Conservation (phyloP, 2,797 vertebrate species). For the Chelon auratus region DNA sequence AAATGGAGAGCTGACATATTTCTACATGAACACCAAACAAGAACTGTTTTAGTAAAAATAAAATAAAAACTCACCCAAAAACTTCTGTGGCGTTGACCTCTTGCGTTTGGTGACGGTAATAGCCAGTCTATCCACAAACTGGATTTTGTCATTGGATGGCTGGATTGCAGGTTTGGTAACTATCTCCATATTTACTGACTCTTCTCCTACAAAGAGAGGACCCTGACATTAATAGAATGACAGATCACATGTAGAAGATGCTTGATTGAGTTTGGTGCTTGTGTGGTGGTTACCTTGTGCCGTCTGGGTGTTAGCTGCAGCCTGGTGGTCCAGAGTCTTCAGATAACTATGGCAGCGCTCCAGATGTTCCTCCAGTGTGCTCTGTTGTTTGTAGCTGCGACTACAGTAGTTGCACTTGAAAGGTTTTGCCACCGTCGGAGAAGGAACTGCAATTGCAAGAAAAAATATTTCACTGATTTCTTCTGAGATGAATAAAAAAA, state of each 20-base stretch:
- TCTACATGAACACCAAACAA: background rate
- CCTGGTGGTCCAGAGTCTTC: constrained; percentile 90
- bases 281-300: constrained; percentile 77
- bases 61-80: constrained; percentile 88
- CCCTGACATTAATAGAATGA: background rate
- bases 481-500: background rate
- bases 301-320: constrained; percentile 79
- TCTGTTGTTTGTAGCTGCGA: constrained; percentile 97
- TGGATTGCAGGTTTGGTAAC: constrained; percentile 88
- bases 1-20: background rate
- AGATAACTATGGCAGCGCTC: constrained; percentile 94
- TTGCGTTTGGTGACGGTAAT: constrained; percentile 97
- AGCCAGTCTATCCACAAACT: constrained; percentile 90
- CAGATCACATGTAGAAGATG: background rate
- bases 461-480: constrained; percentile 8
- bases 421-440: constrained; percentile 93
- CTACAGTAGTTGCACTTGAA: constrained; percentile 98
- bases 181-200: constrained; percentile 89
- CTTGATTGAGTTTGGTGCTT: background rate
- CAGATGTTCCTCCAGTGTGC: constrained; percentile 94
- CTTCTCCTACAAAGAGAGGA: constrained; percentile 84
- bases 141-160: constrained; percentile 88
- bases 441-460: constrained; percentile 87
- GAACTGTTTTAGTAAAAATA: background rate
- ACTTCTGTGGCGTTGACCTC: constrained; percentile 96